Evolutionary conservation across 2,113 vertebrate genomes (phyloP), one percentile per base, ranked within the genome.

Genomic region (Sinocyclocheilus maitianheensis): DNA sequence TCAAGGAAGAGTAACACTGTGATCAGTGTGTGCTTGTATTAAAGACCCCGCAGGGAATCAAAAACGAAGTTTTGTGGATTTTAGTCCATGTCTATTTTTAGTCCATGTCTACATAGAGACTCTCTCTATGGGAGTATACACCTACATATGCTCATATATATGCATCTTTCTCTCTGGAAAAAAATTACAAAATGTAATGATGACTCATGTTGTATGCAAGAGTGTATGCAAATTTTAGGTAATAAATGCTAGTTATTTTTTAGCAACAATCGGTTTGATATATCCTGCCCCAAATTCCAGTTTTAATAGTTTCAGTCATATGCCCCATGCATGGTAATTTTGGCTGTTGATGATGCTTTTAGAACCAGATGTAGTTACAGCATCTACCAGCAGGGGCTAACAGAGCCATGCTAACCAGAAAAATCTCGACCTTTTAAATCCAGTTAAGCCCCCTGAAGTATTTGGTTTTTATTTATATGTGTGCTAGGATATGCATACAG

Each of bases 1-100:
- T 79, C 9, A 37, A 79, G 53, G 20, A 10, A 60, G 30, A 58
- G 53, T 13, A 78, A 13, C 51, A 34, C 76, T 58, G 51, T 78
- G 53, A 58, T 40, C 34, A 72, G 34, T 11, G 69, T 72, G 69
- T 22, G 69, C 12, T 72, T 43, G 69, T 72, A 72, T 72, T 72
- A 20, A 37, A 40, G 3, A 5, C 71, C 37, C 71, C 37, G 26
- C 26, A n/a, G 37, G 71, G 2, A 74, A 74, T 72, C 20, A 22
- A n/a, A 10, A 69, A 18, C 4, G 30, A 16, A 2, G 30, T 34
- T 69, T 69, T 34, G 34, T 69, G 65, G 62, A 69, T 18, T 37
- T 18, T 9, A 18, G 30, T 30, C 24, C 62, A 65, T 65, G 53
- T 58, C 16, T 58, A 14, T 30, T 18, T 37, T 18, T 9, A 18